Conservation (phyloP, 2,797 vertebrate genomes). For the Ptychobarbus kaznakovi region DNA sequence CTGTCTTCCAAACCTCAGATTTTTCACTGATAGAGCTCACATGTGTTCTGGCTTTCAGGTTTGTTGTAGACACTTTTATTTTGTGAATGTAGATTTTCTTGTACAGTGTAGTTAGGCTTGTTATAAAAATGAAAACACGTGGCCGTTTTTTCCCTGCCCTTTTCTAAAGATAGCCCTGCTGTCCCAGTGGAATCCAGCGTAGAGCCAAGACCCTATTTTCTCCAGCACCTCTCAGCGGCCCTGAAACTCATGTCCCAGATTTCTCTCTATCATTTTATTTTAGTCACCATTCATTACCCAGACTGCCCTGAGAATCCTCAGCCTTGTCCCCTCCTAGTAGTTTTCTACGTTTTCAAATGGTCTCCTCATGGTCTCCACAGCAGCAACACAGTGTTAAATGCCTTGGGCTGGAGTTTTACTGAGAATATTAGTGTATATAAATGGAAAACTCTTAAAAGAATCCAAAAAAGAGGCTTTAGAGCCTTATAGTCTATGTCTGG, state of each 20-base stretch:
- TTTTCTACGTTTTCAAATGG: not conserved
- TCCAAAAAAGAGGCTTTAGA: not conserved
- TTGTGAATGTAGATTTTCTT: constrained; percentile 3
- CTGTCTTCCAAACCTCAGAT: not conserved
- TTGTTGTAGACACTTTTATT: not conserved
- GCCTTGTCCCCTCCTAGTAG: constrained; percentile 4
- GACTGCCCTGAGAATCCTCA: constrained; percentile 45
- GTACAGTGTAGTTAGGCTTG: constrained; percentile 28
- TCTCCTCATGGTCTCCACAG: not conserved
- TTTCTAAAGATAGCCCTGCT: constrained; percentile 49
- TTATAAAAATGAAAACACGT: constrained; percentile 51
- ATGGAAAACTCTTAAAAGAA: not conserved
- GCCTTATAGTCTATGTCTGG: not conserved
- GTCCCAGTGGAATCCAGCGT: constrained; percentile 29
- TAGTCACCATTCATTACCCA: constrained; percentile 58
- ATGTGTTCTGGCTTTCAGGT: not conserved
- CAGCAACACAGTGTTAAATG: not conserved
- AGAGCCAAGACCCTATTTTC: constrained; percentile 54
- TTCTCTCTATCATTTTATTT: constrained; percentile 61
- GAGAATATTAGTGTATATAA: not conserved
- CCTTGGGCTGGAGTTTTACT: not conserved
- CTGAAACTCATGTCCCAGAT: constrained; percentile 62
- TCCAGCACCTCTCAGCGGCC: constrained; percentile 50
- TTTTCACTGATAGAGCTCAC: not conserved
- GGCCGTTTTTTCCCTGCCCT: constrained; percentile 46